Evolutionary conservation across 2,797 vertebrate genomes (phyloP), one percentile per base, ranked within the genome.

Genomic region (Sitta carolinensis): DNA sequence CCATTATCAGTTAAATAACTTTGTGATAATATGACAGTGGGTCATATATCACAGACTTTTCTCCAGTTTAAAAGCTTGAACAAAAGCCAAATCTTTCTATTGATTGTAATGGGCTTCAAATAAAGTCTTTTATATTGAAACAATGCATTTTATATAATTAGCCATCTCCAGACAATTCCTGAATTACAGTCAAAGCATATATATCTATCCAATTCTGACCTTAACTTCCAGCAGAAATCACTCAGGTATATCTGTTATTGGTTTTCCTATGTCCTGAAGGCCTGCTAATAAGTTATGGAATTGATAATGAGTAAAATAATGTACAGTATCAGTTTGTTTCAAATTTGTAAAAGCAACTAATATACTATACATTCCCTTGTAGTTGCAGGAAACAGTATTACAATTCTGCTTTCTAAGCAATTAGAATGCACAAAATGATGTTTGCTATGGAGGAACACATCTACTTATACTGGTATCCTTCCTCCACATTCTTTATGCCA

Each of bases 361-460:
- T 94, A 82, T 94, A 77, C 88, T 61, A 64, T 76, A 94, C 27
- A 75, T 94, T 90, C 96, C 34, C 61, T 88, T 85, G 25, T 51
- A 87, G 66, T 74, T 96, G 54, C 47, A 93, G 87, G 82, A 96
- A 95, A 96, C 16, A 92, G 84, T 90, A 75, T 20, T 29, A 89
- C 75, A 92, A 42, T 94, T 91, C 70, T 91, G 58, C 67, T 97
- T 96, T 72, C 43, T 88, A 95, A 96, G 55, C 66, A 84, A 90
- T 79, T 86, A 74, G 26, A 93, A 83, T 63, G 54, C 52, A 93
- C 14, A 84, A 64, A 72, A 69, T 38, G 0, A 1, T 13, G 52
- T 72, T 88, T 81, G 4, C 20, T 29, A 10, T 62, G 54, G 25
- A 74, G n/a, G 8, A 83, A 51, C 6, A 12, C 22, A 48, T 14